phyloP scores from a whole-genome alignment of 2,888 invertebrate species.

The Ischnura elegans region DNA sequence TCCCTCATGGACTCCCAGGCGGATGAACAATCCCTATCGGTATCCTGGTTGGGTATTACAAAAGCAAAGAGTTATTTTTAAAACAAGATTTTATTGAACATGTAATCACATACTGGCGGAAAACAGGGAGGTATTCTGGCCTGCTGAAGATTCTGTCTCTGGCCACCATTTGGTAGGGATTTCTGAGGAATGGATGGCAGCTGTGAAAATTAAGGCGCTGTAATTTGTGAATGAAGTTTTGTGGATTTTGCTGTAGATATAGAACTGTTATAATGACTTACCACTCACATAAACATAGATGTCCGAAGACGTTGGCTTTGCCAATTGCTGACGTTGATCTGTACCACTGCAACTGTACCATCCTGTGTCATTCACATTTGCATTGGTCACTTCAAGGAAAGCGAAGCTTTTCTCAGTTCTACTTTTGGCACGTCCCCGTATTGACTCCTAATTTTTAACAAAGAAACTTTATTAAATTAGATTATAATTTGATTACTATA shows the following conservation, averaged over 20 bases:
- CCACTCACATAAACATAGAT: conserved; percentile 23
- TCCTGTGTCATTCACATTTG: not conserved
- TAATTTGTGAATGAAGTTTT: not conserved
- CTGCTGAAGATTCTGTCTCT: not conserved
- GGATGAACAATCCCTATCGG: no score
- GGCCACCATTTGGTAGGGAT: not conserved
- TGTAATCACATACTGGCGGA: no score
- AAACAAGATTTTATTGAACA: not conserved
- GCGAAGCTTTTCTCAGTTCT: not conserved
- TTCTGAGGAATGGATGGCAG: no score
- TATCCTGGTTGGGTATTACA: no score
- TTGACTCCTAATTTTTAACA: not conserved
- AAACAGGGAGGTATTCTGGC: not conserved
- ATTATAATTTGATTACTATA: not conserved
- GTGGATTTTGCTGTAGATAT: not conserved
- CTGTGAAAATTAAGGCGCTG: not conserved
- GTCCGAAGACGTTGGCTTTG: no score
- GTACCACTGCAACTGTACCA: not conserved
- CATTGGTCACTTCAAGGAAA: not conserved
- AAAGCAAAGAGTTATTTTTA: no score
- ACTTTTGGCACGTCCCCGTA: not conserved
- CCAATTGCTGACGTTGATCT: not conserved
- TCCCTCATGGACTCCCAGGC: no score
- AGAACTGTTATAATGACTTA: not conserved
- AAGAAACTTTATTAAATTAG: not conserved